phyloP scores from a whole-genome alignment of 2,888 invertebrate species.

The Drosophila ochracea region DNA sequence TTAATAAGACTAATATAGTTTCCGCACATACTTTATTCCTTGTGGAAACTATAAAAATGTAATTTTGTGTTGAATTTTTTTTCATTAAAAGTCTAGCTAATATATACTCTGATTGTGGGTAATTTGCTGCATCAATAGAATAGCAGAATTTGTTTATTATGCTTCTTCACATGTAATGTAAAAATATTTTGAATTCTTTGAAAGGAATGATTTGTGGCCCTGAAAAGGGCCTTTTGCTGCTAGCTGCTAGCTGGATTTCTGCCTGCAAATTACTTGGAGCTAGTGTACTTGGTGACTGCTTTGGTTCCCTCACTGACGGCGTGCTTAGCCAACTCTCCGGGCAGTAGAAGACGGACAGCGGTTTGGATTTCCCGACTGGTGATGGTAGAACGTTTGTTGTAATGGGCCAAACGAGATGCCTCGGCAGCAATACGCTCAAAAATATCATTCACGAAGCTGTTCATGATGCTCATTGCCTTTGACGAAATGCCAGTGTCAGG shows the following conservation, averaged over 20 bases:
- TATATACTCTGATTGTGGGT: background rate
- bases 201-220: conserved; percentile 36
- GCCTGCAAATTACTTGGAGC: conserved; percentile 51
- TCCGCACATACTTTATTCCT: rapidly evolving
- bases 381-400: conserved; percentile 59
- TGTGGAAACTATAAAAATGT: rapidly evolving
- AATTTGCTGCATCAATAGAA: background rate
- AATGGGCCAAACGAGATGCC: conserved; percentile 87
- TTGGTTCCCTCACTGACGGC: conserved; percentile 60
- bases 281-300: conserved; percentile 61
- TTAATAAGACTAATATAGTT: background rate
- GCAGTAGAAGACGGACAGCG: conserved; percentile 56
- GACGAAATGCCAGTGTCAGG: conserved; percentile 89
- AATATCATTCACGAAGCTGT: conserved; percentile 91
- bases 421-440: conserved; percentile 90
- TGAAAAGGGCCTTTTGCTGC: conserved; percentile 47
- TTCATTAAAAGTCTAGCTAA: background rate
- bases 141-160: rapidly evolving
- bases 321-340: conserved; percentile 61
- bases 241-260: background rate
- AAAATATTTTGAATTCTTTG: conserved; percentile 32
- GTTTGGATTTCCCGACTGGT: conserved; percentile 64
- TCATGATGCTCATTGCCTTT: conserved; percentile 91
- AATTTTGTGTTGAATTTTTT: background rate
- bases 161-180: background rate